Percentiles rank a stretch among this genome's conserved stretches.
phyloP scores from a whole-genome alignment of 1,140 invertebrate genomes.

The Drosophila erecta region DNA sequence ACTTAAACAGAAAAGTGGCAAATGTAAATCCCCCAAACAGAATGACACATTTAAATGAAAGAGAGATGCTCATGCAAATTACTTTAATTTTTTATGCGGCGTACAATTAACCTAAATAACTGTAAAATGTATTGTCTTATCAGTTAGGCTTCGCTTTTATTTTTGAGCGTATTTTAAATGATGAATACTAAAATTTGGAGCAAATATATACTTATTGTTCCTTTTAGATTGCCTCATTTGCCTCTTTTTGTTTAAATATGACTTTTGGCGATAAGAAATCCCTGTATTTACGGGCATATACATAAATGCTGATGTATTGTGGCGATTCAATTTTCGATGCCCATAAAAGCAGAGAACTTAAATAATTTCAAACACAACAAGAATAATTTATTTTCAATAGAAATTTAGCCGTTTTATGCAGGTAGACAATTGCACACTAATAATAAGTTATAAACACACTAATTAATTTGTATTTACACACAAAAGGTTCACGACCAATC shows the following conservation, averaged over 20 bases:
- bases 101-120: not conserved
- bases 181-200: not conserved
- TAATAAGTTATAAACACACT: no score
- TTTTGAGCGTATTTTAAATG: not conserved
- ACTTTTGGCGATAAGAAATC: slow-evolving; percentile 23
- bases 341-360: not conserved
- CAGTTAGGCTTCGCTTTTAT: not conserved
- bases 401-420: no score
- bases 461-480: not conserved
- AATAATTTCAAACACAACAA: no score
- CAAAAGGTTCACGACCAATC: not conserved
- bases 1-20: not conserved
- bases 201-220: not conserved
- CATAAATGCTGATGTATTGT: not conserved
- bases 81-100: not conserved
- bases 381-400: no score
- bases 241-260: not conserved
- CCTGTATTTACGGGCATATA: not conserved
- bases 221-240: not conserved
- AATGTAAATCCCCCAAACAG: slow-evolving; percentile 3
- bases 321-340: not conserved
- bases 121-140: not conserved
- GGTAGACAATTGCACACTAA: no score
- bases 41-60: not conserved
- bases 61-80: not conserved